Evolutionary conservation across 2,888 invertebrate genomes (phyloP).

Genomic region (Meteorus colon): DNA sequence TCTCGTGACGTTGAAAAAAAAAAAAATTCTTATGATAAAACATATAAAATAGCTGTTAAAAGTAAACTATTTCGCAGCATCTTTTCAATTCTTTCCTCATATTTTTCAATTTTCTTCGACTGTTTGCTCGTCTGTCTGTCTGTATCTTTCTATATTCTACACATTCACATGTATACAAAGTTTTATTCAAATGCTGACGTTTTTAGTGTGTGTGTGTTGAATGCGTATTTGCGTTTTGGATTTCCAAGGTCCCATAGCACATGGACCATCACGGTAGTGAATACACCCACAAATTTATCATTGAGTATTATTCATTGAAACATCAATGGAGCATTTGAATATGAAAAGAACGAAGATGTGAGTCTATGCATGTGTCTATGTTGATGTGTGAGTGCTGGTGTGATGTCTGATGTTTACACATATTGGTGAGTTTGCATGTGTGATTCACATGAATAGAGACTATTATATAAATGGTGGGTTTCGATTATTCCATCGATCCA

Average conservation of each 20-base stretch:
- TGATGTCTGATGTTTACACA: not conserved
- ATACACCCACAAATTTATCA: slow-evolving; percentile 73
- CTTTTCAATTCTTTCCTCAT: not conserved
- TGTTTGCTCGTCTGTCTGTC: not conserved
- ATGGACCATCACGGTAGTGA: slow-evolving; percentile 69
- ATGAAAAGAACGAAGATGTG: slow-evolving; percentile 70
- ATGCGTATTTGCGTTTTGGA: slow-evolving; percentile 34
- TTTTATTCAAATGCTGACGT: not conserved
- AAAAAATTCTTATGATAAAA: too few species aligned
- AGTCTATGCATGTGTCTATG: not conserved
- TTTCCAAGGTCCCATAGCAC: slow-evolving; percentile 67
- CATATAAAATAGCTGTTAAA: too few species aligned
- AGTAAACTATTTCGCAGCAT: not conserved
- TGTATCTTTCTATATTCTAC: not conserved
- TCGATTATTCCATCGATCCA: slow-evolving; percentile 73
- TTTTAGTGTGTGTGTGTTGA: not conserved
- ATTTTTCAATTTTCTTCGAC: slow-evolving; percentile 52
- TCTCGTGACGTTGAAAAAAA: too few species aligned
- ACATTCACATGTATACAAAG: too few species aligned
- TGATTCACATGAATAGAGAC: not conserved
- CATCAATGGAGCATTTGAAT: slow-evolving; percentile 73
- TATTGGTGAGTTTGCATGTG: not conserved
- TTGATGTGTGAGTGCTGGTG: too few species aligned
- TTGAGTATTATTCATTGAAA: slow-evolving; percentile 73
- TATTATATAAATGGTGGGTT: slow-evolving; percentile 65